Percentiles rank a stretch among this genome's conserved stretches.
Evolutionary conservation across 1,140 invertebrate genomes (phyloP).

Genomic region (Proctacanthus coquilletti): DNA sequence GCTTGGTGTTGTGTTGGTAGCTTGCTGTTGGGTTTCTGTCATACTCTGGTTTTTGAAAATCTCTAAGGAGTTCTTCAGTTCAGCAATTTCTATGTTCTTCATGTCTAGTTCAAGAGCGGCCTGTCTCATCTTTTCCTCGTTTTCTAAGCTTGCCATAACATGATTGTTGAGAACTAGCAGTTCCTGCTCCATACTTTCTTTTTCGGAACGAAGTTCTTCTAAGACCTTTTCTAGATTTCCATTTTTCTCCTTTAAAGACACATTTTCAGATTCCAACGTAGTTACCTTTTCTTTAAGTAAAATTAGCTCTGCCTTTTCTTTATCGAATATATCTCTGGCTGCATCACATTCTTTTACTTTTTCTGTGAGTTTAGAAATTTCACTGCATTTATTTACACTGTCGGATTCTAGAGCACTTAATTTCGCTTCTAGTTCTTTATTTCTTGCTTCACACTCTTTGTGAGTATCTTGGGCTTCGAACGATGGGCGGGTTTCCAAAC

Average conservation of each 20-base stretch:
- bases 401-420: no score
- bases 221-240: constrained; percentile 11
- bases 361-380: no score
- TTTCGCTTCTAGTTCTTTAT: no score
- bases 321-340: no score
- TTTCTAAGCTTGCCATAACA: constrained; percentile 20
- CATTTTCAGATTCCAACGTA: not conserved
- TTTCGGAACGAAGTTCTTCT: constrained; percentile 14
- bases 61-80: constrained; percentile 18
- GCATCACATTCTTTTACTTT: no score
- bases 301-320: no score
- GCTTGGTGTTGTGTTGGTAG: constrained; percentile 19
- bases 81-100: constrained; percentile 24
- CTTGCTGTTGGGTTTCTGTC: constrained; percentile 18
- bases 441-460: no score
- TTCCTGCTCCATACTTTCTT: constrained; percentile 25
- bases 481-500: no score
- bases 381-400: no score
- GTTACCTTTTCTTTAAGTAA: no score
- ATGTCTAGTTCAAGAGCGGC: constrained; percentile 21
- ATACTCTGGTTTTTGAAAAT: constrained; percentile 18
- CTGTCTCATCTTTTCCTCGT: constrained; percentile 25
- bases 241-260: constrained; percentile 3
- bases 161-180: constrained; percentile 27
- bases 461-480: no score